Base-by-base conservation (phyloP, 2,113 vertebrate species). In the Leptodactylus fuscus region DNA sequence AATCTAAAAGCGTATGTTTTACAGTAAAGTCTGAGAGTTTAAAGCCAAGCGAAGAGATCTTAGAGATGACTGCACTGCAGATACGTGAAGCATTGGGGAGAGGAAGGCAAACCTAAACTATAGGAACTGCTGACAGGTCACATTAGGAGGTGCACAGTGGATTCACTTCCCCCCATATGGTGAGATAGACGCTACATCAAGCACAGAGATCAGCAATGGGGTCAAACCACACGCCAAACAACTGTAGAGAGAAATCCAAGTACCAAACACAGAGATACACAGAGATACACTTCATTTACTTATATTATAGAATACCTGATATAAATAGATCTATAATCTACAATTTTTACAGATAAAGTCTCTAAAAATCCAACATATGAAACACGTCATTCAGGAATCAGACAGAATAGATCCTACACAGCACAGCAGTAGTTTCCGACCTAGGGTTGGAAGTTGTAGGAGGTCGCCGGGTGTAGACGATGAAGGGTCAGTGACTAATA, bases 111-210 rank as follows among this genome's bases (percentile, higher is more conserved):
- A 78, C 29, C 75, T n/a, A 36, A 58, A 60, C 46, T n/a, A 11
- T 78, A 34, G 0, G 51, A 55, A 55, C 10, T 41, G 75, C 76
- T 79, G 76, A 79, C 76, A 27, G 51, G 53, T 79, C 76, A n/a
- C 51, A 41, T 41, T 16, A 60, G 1, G 16, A 16, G 36, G 49
- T 36, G 20, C n/a, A 22, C 48, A n/a, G 34, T 22, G 53, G 11
- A 60, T 77, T 78, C 46, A 77, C 74, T 77, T 77, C 76, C 51
- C 76, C n/a, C 1, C 1, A 32, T 1, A 29, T 20, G 49, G 44
- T 29, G 44, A 29, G 73, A 27, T 27, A 53, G 48, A 32, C 29
- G 58, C 58, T 2, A 15, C 29, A 38, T 13, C 29, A n/a, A 58
- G 20, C 34, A 69, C n/a, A 22, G 34, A 22, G 51, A 1, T 15